Evolutionary conservation across 1,140 invertebrate species (phyloP).

Genomic region (Heliconius melpomene): DNA sequence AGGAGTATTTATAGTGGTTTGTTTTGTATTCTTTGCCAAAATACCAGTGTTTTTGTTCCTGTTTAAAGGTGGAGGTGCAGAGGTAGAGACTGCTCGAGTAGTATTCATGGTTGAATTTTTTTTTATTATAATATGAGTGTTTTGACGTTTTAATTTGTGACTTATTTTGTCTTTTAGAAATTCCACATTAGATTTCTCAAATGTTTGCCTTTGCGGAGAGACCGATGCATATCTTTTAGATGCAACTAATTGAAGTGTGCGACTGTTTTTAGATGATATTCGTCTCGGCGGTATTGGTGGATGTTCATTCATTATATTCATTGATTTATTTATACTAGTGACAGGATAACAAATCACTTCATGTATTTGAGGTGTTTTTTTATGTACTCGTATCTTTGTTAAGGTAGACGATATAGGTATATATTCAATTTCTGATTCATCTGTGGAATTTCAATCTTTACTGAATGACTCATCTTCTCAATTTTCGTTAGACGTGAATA

Average conservation of each 20-base stretch:
- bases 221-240: conserved; percentile 68
- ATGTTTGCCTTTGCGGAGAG: conserved; percentile 45
- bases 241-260: conserved; percentile 85
- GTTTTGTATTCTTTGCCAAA: conserved; percentile 28
- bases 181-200: conserved; percentile 78
- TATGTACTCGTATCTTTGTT: conserved; percentile 89
- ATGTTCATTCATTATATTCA: conserved; percentile 47
- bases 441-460: conserved; percentile 82
- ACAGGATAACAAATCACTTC: conserved; percentile 84
- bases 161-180: conserved; percentile 83
- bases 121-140: conserved; percentile 74
- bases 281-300: conserved; percentile 87
- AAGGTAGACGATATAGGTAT: conserved; percentile 90
- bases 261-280: conserved; percentile 87
- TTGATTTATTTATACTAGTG: conserved; percentile 65
- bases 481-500: conserved; percentile 61
- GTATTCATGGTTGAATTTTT: conserved; percentile 49
- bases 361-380: conserved; percentile 72
- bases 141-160: conserved; percentile 80
- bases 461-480: conserved; percentile 50
- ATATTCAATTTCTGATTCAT: conserved; percentile 88
- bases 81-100: conserved; percentile 68
- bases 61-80: conserved; percentile 63
- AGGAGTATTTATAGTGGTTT: conserved; percentile 20
- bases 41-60: conserved; percentile 51